These are phyloP conservation scores for Donacobius atricapilla DNA, from an alignment of 2,113 vertebrate genomes.

Conservation along the genomic window DNA sequence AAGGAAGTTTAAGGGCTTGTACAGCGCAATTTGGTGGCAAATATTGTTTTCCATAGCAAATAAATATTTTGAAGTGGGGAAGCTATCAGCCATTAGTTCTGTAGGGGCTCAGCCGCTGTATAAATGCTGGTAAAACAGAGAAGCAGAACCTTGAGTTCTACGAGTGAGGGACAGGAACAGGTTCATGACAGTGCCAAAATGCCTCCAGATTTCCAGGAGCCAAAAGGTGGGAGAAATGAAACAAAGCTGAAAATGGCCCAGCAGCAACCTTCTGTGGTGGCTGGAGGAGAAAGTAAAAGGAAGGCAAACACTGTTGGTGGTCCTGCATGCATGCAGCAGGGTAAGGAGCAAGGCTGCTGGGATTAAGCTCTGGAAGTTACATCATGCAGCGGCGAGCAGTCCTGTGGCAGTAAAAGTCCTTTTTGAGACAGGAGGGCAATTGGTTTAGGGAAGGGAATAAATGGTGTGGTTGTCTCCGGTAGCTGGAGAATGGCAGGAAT, in stretches of 20 bases:
- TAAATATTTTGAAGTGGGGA: background rate
- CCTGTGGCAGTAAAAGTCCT: background rate
- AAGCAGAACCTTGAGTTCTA: background rate
- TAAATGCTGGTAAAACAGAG: background rate
- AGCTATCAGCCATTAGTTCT: background rate
- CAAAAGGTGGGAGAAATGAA: background rate
- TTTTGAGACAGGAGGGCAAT: background rate
- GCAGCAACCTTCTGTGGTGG: background rate
- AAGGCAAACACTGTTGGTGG: background rate
- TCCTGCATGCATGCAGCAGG: background rate
- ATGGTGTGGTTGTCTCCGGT: fast-evolving
- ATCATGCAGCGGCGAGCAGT: background rate
- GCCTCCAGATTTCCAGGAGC: background rate
- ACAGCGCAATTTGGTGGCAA: background rate
- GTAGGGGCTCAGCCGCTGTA: background rate
- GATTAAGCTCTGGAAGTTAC: background rate
- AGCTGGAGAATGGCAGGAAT: background rate
- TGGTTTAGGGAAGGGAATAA: background rate
- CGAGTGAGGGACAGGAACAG: background rate
- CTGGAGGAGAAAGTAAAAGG: background rate
- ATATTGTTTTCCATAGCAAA: background rate
- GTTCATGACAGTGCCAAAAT: background rate
- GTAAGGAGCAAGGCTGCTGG: background rate
- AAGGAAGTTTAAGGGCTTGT: background rate
- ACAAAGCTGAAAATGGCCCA: background rate